Conservation (phyloP, 23 tunicate genomes). For the Ciona savignyi region DNA sequence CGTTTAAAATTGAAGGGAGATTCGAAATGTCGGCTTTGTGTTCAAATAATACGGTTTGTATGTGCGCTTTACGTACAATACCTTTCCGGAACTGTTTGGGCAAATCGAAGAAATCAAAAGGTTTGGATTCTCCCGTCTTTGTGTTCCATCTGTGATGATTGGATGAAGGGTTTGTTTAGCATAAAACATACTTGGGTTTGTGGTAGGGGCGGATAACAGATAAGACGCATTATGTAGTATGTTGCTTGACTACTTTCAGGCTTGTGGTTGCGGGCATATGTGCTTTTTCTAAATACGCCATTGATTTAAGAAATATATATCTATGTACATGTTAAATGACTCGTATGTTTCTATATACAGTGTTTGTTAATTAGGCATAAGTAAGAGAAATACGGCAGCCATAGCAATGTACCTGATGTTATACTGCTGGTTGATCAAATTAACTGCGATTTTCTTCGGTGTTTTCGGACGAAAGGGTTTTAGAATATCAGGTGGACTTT, state of each 20-base stretch:
- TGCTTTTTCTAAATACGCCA: not conserved
- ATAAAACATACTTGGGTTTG: too few species aligned
- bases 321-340: too few species aligned
- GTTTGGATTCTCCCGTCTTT: conserved; percentile 60
- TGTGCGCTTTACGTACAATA: conserved; percentile 74
- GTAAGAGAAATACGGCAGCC: too few species aligned
- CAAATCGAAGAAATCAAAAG: conserved; percentile 74
- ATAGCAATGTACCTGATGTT: conserved; percentile 52
- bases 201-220: too few species aligned
- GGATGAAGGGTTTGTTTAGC: too few species aligned
- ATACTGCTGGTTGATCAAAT: conserved; percentile 77
- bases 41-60: conserved; percentile 75
- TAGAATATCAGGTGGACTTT: conserved; percentile 80
- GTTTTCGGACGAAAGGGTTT: conserved; percentile 56
- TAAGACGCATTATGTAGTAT: too few species aligned
- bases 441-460: conserved; percentile 83
- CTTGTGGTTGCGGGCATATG: not conserved
- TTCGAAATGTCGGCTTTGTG: conserved; percentile 57
- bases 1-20: conserved; percentile 16
- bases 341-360: too few species aligned
- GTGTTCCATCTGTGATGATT: conserved; percentile 97
- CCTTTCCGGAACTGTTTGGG: conserved; percentile 79
- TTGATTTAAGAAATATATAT: not conserved
- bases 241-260: too few species aligned
- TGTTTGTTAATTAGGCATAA: too few species aligned